Evolutionary conservation across 1,140 invertebrate species (phyloP), one percentile per base, ranked within the genome.

Genomic region (Zaprionus vittiger): DNA sequence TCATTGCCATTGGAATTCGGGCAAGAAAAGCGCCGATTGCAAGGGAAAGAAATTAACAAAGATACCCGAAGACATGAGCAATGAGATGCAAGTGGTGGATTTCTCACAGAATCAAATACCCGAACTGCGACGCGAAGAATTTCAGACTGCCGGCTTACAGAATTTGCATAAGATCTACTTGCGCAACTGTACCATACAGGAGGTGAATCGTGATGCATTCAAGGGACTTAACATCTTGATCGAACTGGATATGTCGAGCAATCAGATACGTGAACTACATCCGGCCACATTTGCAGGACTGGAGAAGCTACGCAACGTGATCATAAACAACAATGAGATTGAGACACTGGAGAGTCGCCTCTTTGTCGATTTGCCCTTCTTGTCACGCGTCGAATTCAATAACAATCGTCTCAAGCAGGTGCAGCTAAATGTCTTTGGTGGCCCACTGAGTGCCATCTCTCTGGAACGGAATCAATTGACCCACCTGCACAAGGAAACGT

Each of bases 11-110:
- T 97, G 96, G 96, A 94, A 95, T 5, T 96, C 95, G 52, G 97
- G 97, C 1, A 97, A 96, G 91, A 97, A 96, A 90, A 96, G 95
- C 20, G 97, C 97, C 0, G 96, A 97, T 71, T 98, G 97, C 86
- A 95, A 94, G 24, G 93, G 94, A n/a, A 94, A 94, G 55, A 93
- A 94, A 20, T 93, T 96, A 5, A 94, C 94, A 67, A 93, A 95
- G 65, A 95, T 98, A 60, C 97, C 97, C 0, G 93, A 93, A 24
- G 94, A 95, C 20, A 93, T 98, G 11, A 97, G 96, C 76, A 92
- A 94, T 4, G 96, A 97, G 82, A 95, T 97, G 57, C 96, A 97
- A 91, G 95, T 94, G 62, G 93, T 98, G 6, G 96, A 98, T 86
- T 93, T 98, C 11, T 95, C 95, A 1, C 94, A 94, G 52, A 98